A percentile compares a stretch with the other conserved stretches of the same genome.
These are phyloP conservation scores for Acanthurus tractus DNA, from an alignment of 2,797 vertebrate species.

Conservation along the genomic window DNA sequence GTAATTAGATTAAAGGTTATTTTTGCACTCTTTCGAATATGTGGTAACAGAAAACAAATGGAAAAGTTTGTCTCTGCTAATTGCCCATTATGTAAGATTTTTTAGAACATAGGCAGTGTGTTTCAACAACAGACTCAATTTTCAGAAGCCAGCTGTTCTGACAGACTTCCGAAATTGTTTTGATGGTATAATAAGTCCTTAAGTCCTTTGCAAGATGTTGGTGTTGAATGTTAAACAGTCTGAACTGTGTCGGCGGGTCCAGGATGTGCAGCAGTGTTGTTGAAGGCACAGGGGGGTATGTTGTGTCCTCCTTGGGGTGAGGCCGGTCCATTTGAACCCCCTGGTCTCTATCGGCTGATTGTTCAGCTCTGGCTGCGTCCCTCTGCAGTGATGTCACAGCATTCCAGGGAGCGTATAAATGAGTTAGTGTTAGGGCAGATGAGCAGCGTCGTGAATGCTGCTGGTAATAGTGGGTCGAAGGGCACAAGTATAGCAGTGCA, in stretches of 20 bases:
- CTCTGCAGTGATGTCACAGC: constrained; percentile 86
- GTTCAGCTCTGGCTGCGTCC: constrained; percentile 78
- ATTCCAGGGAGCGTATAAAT: constrained; percentile 84
- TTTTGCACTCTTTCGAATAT: too few relatives aligned
- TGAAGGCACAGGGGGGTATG: constrained; percentile 62
- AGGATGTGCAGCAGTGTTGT: constrained; percentile 57
- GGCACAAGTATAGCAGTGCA: constrained; percentile 61
- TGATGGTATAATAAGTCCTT: constrained; percentile 1
- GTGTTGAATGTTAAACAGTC: constrained; percentile 52
- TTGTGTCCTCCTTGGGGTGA: constrained; percentile 73
- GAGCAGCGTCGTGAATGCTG: constrained; percentile 78
- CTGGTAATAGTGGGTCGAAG: constrained; percentile 75
- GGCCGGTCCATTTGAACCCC: constrained; percentile 81
- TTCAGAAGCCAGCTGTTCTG: background rate
- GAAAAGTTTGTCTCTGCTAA: background rate
- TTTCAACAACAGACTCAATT: background rate
- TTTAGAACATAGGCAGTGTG: background rate
- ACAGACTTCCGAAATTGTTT: background rate
- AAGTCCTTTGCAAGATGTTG: constrained; percentile 29
- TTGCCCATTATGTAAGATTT: background rate
- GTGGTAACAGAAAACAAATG: too few relatives aligned
- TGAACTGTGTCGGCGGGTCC: constrained; percentile 21
- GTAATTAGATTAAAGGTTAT: too few relatives aligned
- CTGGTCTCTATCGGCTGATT: constrained; percentile 84
- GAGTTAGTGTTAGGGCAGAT: constrained; percentile 84